phyloP scores from a whole-genome alignment of 2,113 vertebrate genomes.

The Pogonocichla stellata region DNA sequence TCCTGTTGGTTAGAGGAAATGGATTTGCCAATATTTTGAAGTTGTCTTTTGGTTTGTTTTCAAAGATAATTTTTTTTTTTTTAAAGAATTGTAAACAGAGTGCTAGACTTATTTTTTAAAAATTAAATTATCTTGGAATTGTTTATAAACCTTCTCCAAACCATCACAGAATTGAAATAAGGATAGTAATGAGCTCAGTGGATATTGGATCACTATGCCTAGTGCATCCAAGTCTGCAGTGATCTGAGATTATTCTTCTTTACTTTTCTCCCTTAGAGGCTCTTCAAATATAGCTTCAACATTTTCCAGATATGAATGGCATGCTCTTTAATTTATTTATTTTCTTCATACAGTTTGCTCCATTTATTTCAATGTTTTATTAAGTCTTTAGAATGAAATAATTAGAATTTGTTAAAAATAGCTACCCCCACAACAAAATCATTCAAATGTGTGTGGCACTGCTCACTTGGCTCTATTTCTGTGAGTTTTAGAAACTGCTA shows the following conservation, averaged over 20 bases:
- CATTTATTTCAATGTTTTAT: not conserved
- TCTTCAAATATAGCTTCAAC: not conserved
- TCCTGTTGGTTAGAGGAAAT: not conserved
- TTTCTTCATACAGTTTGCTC: not conserved
- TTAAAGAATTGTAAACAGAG: not conserved
- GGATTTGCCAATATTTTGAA: not conserved
- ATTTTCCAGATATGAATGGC: not conserved
- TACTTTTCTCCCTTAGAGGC: not conserved
- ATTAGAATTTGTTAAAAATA: not conserved
- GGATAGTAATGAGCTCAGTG: not conserved
- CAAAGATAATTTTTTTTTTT: not conserved
- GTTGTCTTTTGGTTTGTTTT: conserved; percentile 20
- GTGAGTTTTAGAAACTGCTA: not conserved
- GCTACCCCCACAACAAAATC: not conserved
- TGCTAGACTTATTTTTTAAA: not conserved
- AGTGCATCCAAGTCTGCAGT: not conserved
- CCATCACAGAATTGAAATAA: not conserved
- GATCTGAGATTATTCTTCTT: not conserved
- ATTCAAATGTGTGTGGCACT: not conserved
- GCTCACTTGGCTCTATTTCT: not conserved
- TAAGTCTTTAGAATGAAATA: not conserved
- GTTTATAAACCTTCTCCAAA: not conserved
- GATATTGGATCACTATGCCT: not conserved
- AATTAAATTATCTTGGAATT: conserved; percentile 7
- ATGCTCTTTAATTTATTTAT: not conserved